Conservation (phyloP, 2,797 vertebrate genomes). For the Oceanodroma leucorhoa region DNA sequence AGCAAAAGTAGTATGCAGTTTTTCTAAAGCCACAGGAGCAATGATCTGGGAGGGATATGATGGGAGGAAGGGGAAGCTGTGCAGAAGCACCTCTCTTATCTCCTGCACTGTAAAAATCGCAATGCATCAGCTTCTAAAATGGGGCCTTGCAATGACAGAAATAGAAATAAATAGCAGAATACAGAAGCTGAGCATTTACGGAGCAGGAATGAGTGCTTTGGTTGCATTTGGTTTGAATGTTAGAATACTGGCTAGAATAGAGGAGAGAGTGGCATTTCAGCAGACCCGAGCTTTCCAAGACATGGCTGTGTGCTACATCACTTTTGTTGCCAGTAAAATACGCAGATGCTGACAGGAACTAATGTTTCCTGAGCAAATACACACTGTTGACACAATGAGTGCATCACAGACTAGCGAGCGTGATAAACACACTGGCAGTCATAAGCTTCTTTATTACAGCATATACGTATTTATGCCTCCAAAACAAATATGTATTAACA, state of each 20-base stretch:
- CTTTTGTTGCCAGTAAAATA: neutral
- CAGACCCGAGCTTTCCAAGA: neutral
- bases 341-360: neutral
- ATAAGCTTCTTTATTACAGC: neutral
- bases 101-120: neutral
- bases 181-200: neutral
- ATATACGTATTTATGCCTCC: neutral
- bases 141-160: neutral
- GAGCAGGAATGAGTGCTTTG: neutral
- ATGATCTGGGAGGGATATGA: neutral
- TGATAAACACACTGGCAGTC: neutral
- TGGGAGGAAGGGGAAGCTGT: neutral
- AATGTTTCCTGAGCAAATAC: constrained; percentile 36
- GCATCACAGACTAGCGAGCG: neutral
- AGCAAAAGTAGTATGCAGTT: neutral
- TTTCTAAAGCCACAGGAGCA: neutral
- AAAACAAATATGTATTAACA: neutral
- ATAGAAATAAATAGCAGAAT: neutral
- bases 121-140: neutral
- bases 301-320: neutral
- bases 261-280: neutral
- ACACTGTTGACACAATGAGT: constrained; percentile 1
- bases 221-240: neutral
- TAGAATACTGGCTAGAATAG: neutral
- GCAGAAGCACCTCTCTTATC: neutral